phyloP scores from a whole-genome alignment of 2,888 invertebrate species.

The Torymus texanus region DNA sequence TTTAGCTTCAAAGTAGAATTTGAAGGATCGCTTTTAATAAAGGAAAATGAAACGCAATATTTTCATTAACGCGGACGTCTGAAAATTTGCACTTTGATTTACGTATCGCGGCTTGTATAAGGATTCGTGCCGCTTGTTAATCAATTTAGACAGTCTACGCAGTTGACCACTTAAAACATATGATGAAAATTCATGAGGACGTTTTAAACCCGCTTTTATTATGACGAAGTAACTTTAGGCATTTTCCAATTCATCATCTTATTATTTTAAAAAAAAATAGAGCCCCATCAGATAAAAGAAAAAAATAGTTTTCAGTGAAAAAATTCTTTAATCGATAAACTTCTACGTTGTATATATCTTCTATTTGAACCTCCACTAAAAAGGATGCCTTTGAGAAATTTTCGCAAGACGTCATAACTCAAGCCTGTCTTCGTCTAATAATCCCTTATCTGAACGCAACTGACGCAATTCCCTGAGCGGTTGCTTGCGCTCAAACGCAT shows the following conservation, averaged over 20 bases:
- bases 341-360: no score
- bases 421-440: background rate
- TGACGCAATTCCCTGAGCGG: conserved; percentile 7
- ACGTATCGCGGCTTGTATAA: background rate
- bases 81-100: conserved; percentile 17
- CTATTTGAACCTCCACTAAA: no score
- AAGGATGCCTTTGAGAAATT: background rate
- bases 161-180: background rate
- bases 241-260: background rate
- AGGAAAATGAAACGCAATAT: background rate
- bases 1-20: background rate
- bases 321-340: no score
- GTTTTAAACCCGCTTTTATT: conserved; percentile 16
- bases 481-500: background rate
- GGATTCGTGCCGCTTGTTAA: conserved; percentile 1
- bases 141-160: conserved; percentile 8
- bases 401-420: background rate
- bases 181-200: conserved; percentile 17
- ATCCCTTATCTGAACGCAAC: conserved; percentile 27
- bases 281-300: background rate
- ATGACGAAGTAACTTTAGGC: background rate
- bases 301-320: background rate
- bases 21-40: background rate
- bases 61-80: conserved; percentile 25
- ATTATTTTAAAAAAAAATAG: no score